Percentiles rank a stretch among this genome's conserved stretches.
These are phyloP conservation scores for Rhynchomys soricoides DNA, from an alignment of 2,113 vertebrate species.

Conservation along the genomic window DNA sequence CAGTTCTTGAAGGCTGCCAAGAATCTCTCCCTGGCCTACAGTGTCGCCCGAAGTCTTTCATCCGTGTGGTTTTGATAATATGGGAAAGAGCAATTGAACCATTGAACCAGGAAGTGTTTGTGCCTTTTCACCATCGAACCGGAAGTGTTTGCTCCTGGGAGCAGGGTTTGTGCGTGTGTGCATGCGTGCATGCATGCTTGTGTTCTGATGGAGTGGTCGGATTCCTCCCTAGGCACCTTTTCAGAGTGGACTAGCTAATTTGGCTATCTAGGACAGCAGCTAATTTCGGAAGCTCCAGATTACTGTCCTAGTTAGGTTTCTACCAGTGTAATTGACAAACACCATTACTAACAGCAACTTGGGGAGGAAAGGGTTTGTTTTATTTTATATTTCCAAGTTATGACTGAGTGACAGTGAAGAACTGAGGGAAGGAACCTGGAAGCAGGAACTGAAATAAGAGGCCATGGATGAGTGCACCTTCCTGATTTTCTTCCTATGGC, in stretches of 20 bases:
- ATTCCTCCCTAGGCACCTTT: background rate
- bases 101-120: background rate
- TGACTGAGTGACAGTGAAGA: background rate
- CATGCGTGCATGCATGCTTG: background rate
- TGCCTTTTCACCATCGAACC: background rate
- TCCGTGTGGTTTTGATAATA: background rate
- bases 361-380: background rate
- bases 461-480: background rate
- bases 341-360: background rate
- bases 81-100: rapidly evolving
- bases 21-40: rapidly evolving
- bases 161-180: background rate
- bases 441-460: background rate
- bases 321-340: background rate
- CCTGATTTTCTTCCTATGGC: background rate
- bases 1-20: background rate
- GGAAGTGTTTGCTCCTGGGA: background rate
- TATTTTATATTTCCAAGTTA: background rate
- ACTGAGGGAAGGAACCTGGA: background rate
- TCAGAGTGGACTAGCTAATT: background rate
- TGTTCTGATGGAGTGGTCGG: background rate
- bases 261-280: background rate
- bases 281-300: background rate
- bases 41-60: background rate
- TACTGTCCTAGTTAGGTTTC: background rate